phyloP scores from a whole-genome alignment of 2,888 invertebrate genomes.

The Tinea pellionella region DNA sequence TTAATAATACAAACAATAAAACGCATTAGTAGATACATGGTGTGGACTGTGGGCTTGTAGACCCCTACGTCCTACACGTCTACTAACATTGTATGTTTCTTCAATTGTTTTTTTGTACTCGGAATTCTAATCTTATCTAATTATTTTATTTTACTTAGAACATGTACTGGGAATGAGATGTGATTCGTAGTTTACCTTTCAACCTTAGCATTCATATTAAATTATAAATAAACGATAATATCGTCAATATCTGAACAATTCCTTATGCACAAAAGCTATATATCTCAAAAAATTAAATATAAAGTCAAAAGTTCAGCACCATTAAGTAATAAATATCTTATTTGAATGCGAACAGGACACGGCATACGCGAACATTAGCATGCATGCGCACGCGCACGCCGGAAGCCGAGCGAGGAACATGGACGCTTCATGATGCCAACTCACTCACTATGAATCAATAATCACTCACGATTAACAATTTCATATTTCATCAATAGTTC shows the following conservation, averaged over 20 bases:
- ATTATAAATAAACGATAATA: no score
- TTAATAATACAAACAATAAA: neutral
- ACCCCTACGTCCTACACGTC: no score
- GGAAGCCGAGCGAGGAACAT: slow-evolving; percentile 61
- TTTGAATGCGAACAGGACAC: slow-evolving; percentile 30
- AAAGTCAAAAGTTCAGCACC: neutral
- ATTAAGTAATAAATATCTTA: slow-evolving; percentile 4
- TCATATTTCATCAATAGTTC: slow-evolving; percentile 55
- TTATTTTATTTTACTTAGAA: no score
- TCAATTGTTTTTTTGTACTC: no score
- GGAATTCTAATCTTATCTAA: no score
- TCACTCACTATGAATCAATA: slow-evolving; percentile 61
- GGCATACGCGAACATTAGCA: slow-evolving; percentile 55
- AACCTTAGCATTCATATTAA: no score
- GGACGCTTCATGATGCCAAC: slow-evolving; percentile 56
- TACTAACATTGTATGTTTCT: no score
- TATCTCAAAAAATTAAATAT: neutral
- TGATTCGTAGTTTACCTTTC: no score
- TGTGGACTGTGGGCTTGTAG: no score
- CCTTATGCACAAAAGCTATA: no score
- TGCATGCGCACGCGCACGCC: slow-evolving; percentile 57
- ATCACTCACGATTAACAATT: slow-evolving; percentile 60
- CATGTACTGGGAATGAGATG: no score
- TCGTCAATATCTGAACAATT: no score
- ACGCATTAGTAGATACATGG: neutral